Conservation (phyloP, 2,113 vertebrate genomes). For the Nyctibius bracteatus region DNA sequence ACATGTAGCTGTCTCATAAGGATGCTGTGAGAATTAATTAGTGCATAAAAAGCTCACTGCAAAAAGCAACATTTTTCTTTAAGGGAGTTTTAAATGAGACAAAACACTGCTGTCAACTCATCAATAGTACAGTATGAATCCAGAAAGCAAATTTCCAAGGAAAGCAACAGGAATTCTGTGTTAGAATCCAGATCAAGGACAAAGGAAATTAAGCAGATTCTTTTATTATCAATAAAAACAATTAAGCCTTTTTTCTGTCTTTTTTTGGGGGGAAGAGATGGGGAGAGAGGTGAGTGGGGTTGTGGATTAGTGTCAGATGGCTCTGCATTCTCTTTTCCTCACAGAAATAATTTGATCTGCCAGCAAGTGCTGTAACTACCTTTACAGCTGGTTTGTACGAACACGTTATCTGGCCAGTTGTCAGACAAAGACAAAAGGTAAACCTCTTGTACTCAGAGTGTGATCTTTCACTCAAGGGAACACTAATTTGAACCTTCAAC, state of each 20-base stretch:
- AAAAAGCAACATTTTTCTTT: not conserved
- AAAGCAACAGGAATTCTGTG: not conserved
- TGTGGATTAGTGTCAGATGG: not conserved
- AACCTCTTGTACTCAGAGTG: not conserved
- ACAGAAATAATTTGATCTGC: not conserved
- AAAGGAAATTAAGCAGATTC: not conserved
- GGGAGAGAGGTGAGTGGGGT: not conserved
- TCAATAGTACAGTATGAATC: not conserved
- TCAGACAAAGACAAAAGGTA: not conserved
- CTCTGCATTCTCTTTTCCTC: not conserved
- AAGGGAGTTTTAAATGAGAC: not conserved
- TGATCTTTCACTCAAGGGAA: not conserved
- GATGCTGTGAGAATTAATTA: not conserved
- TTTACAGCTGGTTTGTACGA: not conserved
- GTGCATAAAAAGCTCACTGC: not conserved
- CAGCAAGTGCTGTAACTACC: not conserved
- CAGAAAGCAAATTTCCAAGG: not conserved
- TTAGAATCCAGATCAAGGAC: not conserved
- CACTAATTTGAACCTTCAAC: not conserved
- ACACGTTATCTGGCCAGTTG: not conserved
- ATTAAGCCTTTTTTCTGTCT: not conserved
- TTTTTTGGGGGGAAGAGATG: too few species aligned
- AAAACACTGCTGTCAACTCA: not conserved
- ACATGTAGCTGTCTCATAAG: not conserved
- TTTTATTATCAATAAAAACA: not conserved